Evolutionary conservation across 2,888 invertebrate species (phyloP), one percentile per base, ranked within the genome.

Genomic region (Phorcus lineatus): DNA sequence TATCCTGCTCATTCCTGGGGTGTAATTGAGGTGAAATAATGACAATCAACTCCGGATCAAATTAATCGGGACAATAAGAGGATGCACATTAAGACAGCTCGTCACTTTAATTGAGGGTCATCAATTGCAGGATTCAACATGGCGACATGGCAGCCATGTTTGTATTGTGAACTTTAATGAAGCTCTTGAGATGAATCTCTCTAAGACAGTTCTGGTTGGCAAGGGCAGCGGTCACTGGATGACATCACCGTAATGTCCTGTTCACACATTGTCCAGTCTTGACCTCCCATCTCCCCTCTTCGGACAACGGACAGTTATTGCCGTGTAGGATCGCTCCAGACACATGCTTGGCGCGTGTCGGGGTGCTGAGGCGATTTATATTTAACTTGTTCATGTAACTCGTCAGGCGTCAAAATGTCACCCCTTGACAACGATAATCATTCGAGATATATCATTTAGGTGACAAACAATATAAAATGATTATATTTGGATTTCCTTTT

Each of bases 11-110:
- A 47, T 47, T 47, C 47, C 47, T 47, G 47, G 47, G 16, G 28
- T 24, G 62, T 62, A 62, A 62, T 62, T 62, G 62, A 24, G 62
- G 24, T n/a, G 24, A 62, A 62, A 62, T 62, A 62, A 62, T 62
- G 62, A 28, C 62, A 62, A 62, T 62, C 62, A 62, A 62, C 28
- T 62, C 62, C 62, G 62, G 62, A 62, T 62, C 62, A 62, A 62
- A 62, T 62, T 62, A 62, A 62, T 62, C 62, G 28, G 16, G 28
- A 62, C 62, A 62, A 62, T 28, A 62, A 24, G 17, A 7, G 28
- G 62, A 62, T 62, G 62, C 24, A 24, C 62, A 24, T 47, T 28
- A 62, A 28, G 62, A 24, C 28, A 62, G 28, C 62, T 62, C 62
- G 28, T 28, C 28, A 28, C 28, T 62, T 28, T 62, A 62, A 62